Evolutionary conservation across 2,113 vertebrate genomes (phyloP).

Genomic region (Callaeas wilsoni): DNA sequence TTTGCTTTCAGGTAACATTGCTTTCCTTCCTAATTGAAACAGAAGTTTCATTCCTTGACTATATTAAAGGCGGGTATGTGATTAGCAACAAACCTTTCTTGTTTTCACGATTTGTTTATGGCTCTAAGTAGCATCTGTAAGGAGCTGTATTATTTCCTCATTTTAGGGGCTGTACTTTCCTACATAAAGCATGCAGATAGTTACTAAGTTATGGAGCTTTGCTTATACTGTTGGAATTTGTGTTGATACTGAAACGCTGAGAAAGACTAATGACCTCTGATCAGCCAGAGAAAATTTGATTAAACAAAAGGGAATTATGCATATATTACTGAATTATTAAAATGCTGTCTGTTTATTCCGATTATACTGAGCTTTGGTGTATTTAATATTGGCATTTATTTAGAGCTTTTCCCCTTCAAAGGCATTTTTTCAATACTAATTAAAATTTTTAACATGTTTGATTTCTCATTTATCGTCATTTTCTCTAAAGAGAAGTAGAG

Average conservation of each 20-base stretch:
- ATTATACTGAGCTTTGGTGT: not conserved
- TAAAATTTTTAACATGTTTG: fast-evolving
- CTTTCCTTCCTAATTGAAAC: conserved; percentile 96
- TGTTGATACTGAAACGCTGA: not conserved
- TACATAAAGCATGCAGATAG: not conserved
- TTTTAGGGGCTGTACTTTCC: not conserved
- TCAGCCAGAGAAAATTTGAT: not conserved
- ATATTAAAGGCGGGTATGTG: conserved; percentile 98
- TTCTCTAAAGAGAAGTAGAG: not conserved
- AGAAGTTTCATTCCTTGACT: conserved; percentile 98
- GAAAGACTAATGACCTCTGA: not conserved
- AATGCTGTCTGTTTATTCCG: not conserved
- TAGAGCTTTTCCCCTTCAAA: not conserved
- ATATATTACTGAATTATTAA: not conserved
- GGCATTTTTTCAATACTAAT: not conserved
- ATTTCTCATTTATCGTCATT: not conserved
- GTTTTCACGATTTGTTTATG: not conserved
- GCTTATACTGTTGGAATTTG: not conserved
- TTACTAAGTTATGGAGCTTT: not conserved
- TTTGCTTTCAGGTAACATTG: conserved; percentile 88
- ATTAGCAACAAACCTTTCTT: conserved; percentile 9
- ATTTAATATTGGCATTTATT: not conserved
- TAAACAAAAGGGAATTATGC: not conserved
- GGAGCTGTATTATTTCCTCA: not conserved
- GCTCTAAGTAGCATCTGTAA: not conserved